Evolutionary conservation across 2,888 invertebrate genomes (phyloP), one percentile per base, ranked within the genome.

Genomic region (Agrotis exclamationis): DNA sequence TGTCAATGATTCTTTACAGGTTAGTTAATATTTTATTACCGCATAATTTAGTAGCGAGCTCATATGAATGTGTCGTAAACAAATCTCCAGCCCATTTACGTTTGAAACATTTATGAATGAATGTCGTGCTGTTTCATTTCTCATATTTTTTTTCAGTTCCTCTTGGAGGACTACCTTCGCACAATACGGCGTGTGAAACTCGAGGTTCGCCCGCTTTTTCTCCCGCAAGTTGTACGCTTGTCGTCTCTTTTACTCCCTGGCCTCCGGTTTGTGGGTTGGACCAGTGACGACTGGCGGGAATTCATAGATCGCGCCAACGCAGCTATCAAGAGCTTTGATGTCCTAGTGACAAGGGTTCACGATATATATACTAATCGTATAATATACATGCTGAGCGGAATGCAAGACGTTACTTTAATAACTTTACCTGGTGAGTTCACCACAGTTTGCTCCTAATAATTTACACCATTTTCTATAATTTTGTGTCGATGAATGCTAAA

Each of bases 281-380:
- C 99, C 1, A 98, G 98, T 75, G 97, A 97, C 20, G 97, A 98
- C 80, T 99, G 99, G 98, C 97, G 97, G 70, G 96, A 96, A 69
- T 99, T 98, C 91, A 97, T 98, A 75, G 97, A 98, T 72, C 96
- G 97, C 66, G 98, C 98, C 33, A 97, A 98, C 80, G 96, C 97
- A 51, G 98, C 98, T 24, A 98, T 99, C 33, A 97, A 97, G 81
- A 97, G 97, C 69, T 98, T 99, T 89, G 98, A 98, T 83, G 97
- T 97, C 20, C 91, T 97, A 83, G 97, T 97, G 13, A 97, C 97
- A 18, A 97, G 99, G 83, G 98, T 99, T 6, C 98, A 98, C 86
- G 99, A 99, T 90, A 98, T 99, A 73, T 98, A 99, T 88, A 97
- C 98, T 5, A 99, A 99, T 91, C 97, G 99, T 88, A 99, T 99